Conservation (phyloP, 2,113 vertebrate genomes). For the Pituophis catenifer region DNA sequence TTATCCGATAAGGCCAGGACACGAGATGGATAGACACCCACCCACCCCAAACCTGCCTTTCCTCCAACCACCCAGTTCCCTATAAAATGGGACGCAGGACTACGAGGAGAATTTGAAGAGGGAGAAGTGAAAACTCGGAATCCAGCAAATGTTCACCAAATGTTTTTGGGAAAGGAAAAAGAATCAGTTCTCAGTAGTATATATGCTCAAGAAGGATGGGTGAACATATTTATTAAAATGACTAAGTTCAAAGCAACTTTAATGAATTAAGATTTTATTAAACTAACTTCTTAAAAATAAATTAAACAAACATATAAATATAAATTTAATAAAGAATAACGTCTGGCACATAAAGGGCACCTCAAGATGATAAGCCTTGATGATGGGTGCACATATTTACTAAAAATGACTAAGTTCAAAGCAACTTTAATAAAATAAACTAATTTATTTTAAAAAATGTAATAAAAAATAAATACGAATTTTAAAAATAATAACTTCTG, state of each 20-base stretch:
- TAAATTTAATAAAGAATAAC: neutral
- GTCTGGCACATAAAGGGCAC: neutral
- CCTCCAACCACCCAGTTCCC: neutral
- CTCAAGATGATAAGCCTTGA: neutral
- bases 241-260: neutral
- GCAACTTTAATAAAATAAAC: neutral
- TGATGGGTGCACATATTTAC: neutral
- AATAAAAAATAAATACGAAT: neutral
- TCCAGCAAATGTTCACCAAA: neutral
- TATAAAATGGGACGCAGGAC: neutral
- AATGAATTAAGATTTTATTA: neutral
- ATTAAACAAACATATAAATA: neutral
- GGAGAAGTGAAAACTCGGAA: neutral
- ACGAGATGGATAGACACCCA: accelerated
- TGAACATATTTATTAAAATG: neutral
- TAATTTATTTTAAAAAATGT: neutral
- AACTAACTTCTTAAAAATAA: neutral
- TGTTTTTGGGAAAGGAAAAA: neutral
- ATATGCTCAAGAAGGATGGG: neutral
- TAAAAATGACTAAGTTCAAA: neutral
- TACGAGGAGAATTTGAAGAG: neutral
- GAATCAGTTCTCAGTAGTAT: neutral
- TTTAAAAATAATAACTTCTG: neutral
- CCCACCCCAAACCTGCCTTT: neutral
- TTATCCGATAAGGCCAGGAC: neutral